Base-by-base conservation (phyloP, 2,888 invertebrate genomes). In the Cheilosia impressa region DNA sequence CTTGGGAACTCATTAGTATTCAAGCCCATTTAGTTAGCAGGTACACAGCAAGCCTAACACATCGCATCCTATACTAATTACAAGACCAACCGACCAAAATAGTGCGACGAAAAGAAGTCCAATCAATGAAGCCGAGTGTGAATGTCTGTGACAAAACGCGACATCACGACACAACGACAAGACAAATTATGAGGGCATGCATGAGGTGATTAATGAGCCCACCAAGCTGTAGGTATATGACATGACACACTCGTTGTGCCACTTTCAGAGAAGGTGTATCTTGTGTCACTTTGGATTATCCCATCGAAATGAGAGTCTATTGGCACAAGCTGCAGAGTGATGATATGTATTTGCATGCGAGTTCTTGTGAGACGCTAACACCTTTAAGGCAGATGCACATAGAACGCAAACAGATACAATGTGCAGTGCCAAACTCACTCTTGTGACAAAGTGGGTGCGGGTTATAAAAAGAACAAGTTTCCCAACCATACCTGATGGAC, bases 361-460 rank as follows among this genome's bases (percentile, higher is more conserved):
- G 17, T 2, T 47, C 17, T 47, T 19, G 10, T 10, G n/a, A 47
- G 7, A 43, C 43, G 2, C 9, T 7, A n/a, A 43, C 43, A n/a
- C n/a, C 15, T n/a, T n/a, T n/a, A 1, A 15, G 6, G n/a, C n/a
- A 45, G n/a, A n/a, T 45, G n/a, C 4, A 27, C 27, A 27, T 6
- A 27, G 27, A 27, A 53, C 63, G 62, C 24, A 41, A 17, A n/a
- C 24, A 62, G 43, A 60, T 65, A 50, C 68, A 63, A 24, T 31
- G 63, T 50, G 34, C 55, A 55, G 3, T 34, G 13, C 52, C 38
- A 38, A 52, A 50, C 68, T 52, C 55, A 38, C 47, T 52, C 17
- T 43, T 75, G 22, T 24, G 75, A 71, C 71, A 76, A 79, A 79
- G 71, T 75, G 75, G 84, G 79, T 81, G 81, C 76, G 77, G 85